Evolutionary conservation across 2,113 vertebrate species (phyloP).

Genomic region (Agelaius tricolor): DNA sequence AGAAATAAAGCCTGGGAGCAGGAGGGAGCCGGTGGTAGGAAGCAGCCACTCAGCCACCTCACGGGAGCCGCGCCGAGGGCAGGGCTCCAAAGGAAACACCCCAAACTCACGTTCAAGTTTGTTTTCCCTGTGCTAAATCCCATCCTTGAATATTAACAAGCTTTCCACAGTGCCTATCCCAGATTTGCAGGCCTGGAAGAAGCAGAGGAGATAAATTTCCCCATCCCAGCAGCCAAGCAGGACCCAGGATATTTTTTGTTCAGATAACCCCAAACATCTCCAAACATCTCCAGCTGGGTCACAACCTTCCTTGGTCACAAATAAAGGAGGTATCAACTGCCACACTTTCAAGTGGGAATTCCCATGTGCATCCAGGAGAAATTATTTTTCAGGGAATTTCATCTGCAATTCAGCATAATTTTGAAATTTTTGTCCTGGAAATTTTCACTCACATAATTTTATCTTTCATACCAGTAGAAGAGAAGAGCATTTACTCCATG

Average conservation of each 20-base stretch:
- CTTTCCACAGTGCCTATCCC: not conserved
- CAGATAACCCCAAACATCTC: not conserved
- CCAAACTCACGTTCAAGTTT: not conserved
- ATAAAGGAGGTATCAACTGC: not conserved
- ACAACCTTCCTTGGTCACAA: rapidly evolving
- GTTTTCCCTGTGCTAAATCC: not conserved
- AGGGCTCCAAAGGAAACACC: not conserved
- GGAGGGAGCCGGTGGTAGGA: not conserved
- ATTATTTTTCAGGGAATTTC: not conserved
- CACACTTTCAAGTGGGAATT: not conserved
- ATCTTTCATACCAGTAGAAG: not conserved
- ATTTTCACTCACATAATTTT: not conserved
- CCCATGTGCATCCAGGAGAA: not conserved
- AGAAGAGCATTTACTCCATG: not conserved
- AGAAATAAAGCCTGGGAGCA: slow-evolving; percentile 5
- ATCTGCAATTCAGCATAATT: rapidly evolving
- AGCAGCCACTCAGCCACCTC: not conserved
- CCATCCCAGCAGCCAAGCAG: not conserved
- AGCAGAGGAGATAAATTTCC: not conserved
- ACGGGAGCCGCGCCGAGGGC: not conserved
- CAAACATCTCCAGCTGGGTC: not conserved
- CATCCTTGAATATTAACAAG: not conserved
- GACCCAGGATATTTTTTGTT: not conserved
- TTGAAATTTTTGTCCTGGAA: not conserved
- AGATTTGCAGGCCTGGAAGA: not conserved